Conservation (phyloP, 2,797 vertebrate genomes). For the Ciconia nigra region DNA sequence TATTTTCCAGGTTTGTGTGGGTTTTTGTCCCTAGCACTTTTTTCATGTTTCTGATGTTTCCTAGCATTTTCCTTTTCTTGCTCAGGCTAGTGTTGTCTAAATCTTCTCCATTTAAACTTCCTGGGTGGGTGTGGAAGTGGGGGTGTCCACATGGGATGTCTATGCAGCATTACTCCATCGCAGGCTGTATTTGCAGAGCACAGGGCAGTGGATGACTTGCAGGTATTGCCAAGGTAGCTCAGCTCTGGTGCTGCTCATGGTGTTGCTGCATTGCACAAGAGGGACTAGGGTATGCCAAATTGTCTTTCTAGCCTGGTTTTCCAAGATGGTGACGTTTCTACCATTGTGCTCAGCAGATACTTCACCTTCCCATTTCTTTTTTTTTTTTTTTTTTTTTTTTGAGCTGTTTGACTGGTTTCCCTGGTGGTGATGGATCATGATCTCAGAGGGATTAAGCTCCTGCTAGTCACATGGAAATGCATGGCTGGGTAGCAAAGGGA, state of each 20-base stretch:
- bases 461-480: not conserved
- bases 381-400: not conserved
- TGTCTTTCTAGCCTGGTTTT: not conserved
- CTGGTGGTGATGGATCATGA: not conserved
- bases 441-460: not conserved
- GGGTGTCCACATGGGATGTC: accelerated
- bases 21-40: not conserved
- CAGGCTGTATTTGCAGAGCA: not conserved
- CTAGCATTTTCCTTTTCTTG: not conserved
- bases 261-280: not conserved
- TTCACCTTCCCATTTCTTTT: not conserved
- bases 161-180: accelerated
- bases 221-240: not conserved
- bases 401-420: not conserved
- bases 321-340: not conserved
- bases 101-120: not conserved
- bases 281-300: not conserved
- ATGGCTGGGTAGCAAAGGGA: not conserved
- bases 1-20: not conserved
- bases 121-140: not conserved
- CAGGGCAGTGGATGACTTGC: not conserved
- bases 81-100: not conserved
- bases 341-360: not conserved
- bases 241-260: not conserved
- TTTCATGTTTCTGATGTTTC: not conserved